Evolutionary conservation across 2,113 vertebrate species (phyloP).

Genomic region (cattle (Bos taurus)): DNA sequence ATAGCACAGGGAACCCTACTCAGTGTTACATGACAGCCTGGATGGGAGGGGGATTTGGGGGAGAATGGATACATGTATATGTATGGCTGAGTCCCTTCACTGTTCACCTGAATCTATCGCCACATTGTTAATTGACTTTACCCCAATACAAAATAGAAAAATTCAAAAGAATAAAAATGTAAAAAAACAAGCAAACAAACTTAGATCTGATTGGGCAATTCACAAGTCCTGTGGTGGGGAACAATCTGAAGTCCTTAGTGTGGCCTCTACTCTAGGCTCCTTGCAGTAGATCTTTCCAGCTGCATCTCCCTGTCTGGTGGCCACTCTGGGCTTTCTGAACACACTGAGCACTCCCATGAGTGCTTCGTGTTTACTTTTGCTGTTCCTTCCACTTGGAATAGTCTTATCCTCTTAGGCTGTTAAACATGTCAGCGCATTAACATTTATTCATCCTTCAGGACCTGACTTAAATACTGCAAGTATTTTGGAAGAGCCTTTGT

Average conservation of each 20-base stretch:
- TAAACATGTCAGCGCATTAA: neutral
- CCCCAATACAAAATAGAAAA: neutral
- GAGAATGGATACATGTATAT: neutral
- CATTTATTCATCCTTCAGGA: neutral
- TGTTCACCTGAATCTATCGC: neutral
- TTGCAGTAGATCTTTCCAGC: neutral
- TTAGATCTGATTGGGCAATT: neutral
- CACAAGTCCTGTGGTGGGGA: neutral
- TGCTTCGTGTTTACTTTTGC: neutral
- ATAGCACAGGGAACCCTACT: neutral
- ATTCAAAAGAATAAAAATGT: neutral
- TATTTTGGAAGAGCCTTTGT: neutral
- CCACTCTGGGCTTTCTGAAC: neutral
- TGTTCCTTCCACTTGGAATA: neutral
- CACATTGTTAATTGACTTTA: neutral
- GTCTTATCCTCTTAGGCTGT: neutral
- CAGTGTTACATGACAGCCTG: neutral
- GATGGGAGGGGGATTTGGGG: neutral
- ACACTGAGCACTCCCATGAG: neutral
- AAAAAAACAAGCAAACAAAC: too few species aligned
- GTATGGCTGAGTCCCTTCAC: neutral
- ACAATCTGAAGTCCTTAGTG: neutral
- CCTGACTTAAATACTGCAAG: neutral
- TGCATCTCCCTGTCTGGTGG: neutral
- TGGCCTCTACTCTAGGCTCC: neutral